Evolutionary conservation across 2,888 invertebrate species (phyloP).

Genomic region (Carpatolechia fugitivella): DNA sequence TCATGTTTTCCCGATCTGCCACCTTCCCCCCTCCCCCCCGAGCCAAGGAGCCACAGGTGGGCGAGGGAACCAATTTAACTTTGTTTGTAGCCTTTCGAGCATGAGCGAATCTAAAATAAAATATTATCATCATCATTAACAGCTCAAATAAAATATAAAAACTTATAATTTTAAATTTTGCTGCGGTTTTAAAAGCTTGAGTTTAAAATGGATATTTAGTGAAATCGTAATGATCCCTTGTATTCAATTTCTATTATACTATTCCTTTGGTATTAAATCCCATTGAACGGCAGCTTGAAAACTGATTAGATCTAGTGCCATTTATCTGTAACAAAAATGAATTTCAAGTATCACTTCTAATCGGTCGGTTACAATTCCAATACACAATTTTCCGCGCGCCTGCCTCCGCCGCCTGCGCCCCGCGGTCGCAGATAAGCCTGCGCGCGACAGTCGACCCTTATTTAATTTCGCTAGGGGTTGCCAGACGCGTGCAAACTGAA

Average conservation of each 20-base stretch:
- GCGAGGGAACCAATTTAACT: background rate
- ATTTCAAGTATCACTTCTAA: background rate
- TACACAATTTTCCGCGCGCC: slow-evolving; percentile 17
- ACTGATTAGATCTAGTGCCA: background rate
- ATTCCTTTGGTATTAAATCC: too few species aligned
- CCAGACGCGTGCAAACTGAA: background rate
- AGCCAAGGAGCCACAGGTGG: background rate
- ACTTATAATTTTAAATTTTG: too few species aligned
- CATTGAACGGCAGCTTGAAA: too few species aligned
- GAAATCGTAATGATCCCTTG: too few species aligned
- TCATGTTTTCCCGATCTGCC: background rate
- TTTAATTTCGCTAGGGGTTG: background rate
- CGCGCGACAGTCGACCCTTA: slow-evolving; percentile 15
- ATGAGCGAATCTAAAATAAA: too few species aligned
- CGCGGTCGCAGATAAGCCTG: slow-evolving; percentile 13
- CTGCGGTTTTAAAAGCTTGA: too few species aligned
- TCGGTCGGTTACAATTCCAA: slow-evolving; percentile 4
- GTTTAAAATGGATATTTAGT: too few species aligned
- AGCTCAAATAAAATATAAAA: too few species aligned
- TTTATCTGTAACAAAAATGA: background rate
- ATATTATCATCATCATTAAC: too few species aligned
- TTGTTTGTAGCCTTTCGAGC: too few species aligned
- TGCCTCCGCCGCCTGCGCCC: slow-evolving; percentile 19
- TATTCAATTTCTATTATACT: too few species aligned
- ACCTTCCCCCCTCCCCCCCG: background rate